Evolutionary conservation across 2,797 vertebrate species (phyloP).

Genomic region (Danio albolineatus): DNA sequence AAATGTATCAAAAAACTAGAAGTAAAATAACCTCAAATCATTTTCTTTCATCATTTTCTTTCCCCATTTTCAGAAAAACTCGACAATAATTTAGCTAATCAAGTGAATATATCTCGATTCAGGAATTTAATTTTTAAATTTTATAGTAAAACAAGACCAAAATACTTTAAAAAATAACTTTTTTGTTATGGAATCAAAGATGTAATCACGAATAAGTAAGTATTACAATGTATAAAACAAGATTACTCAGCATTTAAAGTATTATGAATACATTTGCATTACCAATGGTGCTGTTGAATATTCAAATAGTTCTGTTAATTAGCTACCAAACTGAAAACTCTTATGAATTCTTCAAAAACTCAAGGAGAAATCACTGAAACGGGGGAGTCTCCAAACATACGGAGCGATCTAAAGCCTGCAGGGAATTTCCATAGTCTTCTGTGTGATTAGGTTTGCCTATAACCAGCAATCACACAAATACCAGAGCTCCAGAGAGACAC

Average conservation of each 20-base stretch:
- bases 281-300: background rate
- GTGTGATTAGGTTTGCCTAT: constrained; percentile 49
- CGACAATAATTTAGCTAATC: too few species aligned
- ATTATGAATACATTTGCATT: background rate
- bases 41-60: too few species aligned
- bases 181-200: background rate
- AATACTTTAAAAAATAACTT: too few species aligned
- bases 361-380: constrained; percentile 18
- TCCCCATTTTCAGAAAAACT: too few species aligned
- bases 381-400: constrained; percentile 27
- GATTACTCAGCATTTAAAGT: background rate
- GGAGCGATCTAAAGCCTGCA: constrained; percentile 43
- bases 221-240: background rate
- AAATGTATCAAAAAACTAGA: too few species aligned
- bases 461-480: constrained; percentile 54
- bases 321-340: background rate
- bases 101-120: too few species aligned
- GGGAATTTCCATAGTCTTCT: constrained; percentile 50
- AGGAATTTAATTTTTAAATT: too few species aligned
- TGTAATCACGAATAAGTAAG: background rate
- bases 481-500: constrained; percentile 51
- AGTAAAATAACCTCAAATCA: too few species aligned
- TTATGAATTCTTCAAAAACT: constrained; percentile 26
- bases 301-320: background rate
- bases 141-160: too few species aligned